Evolutionary conservation across 2,113 vertebrate species (phyloP).

Genomic region (Sciurus niger): DNA sequence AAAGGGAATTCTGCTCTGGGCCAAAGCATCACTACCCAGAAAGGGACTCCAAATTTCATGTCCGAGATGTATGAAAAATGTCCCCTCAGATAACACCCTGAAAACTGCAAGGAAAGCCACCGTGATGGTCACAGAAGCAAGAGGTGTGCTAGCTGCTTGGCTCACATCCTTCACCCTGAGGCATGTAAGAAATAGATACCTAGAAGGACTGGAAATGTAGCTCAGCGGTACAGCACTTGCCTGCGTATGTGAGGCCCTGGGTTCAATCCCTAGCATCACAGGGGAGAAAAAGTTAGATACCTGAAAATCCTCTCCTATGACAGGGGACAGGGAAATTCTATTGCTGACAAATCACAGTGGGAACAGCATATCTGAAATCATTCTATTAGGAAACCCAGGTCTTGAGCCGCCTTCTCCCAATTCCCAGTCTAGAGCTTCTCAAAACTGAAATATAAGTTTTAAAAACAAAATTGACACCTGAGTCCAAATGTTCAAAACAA

Average conservation of each 20-base stretch:
- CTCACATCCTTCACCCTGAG: background rate
- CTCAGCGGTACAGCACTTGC: too few species aligned
- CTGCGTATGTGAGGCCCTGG: too few species aligned
- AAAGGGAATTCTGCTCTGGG: background rate
- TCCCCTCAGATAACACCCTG: background rate
- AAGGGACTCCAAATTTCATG: background rate
- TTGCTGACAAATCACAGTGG: background rate
- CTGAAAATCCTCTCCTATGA: background rate
- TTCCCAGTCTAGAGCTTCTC: background rate
- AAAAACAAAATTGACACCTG: background rate
- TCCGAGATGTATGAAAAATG: background rate
- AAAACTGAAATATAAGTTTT: background rate
- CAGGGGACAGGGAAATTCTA: slow-evolving; percentile 32
- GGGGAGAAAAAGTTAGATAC: too few species aligned
- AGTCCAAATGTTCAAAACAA: background rate
- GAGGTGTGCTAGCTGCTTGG: background rate
- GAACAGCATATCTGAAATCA: background rate
- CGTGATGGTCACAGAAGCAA: background rate
- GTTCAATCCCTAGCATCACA: too few species aligned
- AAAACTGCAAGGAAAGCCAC: background rate
- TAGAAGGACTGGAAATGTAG: too few species aligned
- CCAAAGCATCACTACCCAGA: background rate
- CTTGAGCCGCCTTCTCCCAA: background rate
- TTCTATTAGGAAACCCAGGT: background rate
- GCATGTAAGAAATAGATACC: background rate